Conservation (phyloP, 2,113 vertebrate species). For the Bos javanicus region DNA sequence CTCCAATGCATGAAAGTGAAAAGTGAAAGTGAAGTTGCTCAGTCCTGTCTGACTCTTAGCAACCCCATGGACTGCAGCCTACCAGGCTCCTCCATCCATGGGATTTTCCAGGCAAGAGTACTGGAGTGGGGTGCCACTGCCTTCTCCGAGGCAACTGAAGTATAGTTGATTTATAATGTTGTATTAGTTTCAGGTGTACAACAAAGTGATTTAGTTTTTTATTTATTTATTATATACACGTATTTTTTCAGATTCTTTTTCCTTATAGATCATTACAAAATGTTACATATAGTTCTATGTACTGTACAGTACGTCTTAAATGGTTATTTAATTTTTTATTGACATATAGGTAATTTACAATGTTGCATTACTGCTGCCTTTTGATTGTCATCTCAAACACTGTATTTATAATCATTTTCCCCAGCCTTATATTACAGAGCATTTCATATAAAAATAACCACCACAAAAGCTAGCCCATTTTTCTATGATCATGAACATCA, state of each 20-base stretch:
- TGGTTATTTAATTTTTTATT: not conserved
- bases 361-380: not conserved
- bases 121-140: too few relatives aligned
- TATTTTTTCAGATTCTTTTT: not conserved
- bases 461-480: rapidly evolving
- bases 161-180: not conserved
- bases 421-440: not conserved
- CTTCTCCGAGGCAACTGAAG: not conserved
- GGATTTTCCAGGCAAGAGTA: too few relatives aligned
- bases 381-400: not conserved
- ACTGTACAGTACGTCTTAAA: not conserved
- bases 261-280: not conserved
- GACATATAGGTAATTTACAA: not conserved
- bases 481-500: not conserved
- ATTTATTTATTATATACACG: not conserved
- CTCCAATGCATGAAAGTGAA: too few relatives aligned
- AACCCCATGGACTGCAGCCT: too few relatives aligned
- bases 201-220: not conserved
- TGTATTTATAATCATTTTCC: rapidly evolving
- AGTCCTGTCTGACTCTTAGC: too few relatives aligned
- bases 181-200: not conserved
- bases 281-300: not conserved
- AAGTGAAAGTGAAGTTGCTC: too few relatives aligned
- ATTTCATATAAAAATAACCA: not conserved
- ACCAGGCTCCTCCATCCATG: too few relatives aligned